Evolutionary conservation across 2,797 vertebrate genomes (phyloP).

Genomic region (Hyperoplus immaculatus): DNA sequence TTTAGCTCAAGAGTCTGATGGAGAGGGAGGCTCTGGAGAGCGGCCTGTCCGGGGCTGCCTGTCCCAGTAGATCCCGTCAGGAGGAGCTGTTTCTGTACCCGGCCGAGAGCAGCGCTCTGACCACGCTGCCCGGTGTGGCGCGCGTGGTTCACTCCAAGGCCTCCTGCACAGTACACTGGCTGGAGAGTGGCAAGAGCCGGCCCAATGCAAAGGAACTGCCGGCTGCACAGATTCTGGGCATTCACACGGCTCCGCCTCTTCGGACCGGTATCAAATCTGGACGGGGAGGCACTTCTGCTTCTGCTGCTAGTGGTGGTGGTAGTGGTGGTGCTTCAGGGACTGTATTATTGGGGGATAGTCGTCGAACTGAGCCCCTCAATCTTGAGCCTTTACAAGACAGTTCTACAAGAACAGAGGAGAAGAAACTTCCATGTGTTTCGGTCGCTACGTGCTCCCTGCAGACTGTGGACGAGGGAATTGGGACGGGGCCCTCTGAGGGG

Average conservation of each 20-base stretch:
- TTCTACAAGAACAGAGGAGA: slow-evolving; percentile 72
- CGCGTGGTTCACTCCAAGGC: slow-evolving; percentile 98
- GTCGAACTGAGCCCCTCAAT: slow-evolving; percentile 66
- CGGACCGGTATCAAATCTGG: slow-evolving; percentile 72
- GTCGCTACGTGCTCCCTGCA: slow-evolving; percentile 45
- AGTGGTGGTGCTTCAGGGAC: slow-evolving; percentile 14
- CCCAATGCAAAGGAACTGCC: slow-evolving; percentile 92
- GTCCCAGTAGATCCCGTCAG: slow-evolving; percentile 81
- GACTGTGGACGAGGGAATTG: slow-evolving; percentile 63
- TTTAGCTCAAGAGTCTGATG: slow-evolving; percentile 94
- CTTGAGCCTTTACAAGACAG: slow-evolving; percentile 56
- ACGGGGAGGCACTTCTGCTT: slow-evolving; percentile 55
- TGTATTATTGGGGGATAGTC: slow-evolving; percentile 51
- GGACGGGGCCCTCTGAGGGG: slow-evolving; percentile 42
- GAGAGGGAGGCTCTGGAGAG: slow-evolving; percentile 89
- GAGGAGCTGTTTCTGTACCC: slow-evolving; percentile 94
- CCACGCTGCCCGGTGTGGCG: slow-evolving; percentile 92
- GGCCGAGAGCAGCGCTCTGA: slow-evolving; percentile 92
- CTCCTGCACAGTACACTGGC: slow-evolving; percentile 98
- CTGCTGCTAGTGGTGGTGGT: slow-evolving; percentile 7
- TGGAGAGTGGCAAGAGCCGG: slow-evolving; percentile 93
- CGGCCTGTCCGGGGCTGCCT: slow-evolving; percentile 64
- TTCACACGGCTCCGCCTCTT: slow-evolving; percentile 78
- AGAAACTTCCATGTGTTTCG: slow-evolving; percentile 41
- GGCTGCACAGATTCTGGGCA: slow-evolving; percentile 95